Conservation (phyloP, 2,797 vertebrate species). For the Enteromius radiatus region DNA sequence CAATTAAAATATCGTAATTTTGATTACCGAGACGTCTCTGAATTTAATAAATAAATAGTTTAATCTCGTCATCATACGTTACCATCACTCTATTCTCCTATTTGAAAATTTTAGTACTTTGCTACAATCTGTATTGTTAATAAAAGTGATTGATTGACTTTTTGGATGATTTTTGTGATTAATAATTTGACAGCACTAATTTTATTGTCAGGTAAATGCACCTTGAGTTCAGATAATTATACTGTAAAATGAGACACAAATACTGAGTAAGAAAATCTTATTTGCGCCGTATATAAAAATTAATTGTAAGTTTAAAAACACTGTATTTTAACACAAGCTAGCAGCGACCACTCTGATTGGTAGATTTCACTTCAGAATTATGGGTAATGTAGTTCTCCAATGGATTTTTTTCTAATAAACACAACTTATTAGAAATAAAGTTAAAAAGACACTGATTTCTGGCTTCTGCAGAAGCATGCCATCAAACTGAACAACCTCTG, state of each 20-base stretch:
- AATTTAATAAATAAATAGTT: no score
- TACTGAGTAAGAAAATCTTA: not conserved
- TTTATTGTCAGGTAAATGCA: not conserved
- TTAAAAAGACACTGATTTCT: no score
- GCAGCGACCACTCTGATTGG: not conserved
- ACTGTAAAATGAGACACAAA: not conserved
- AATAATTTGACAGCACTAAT: no score
- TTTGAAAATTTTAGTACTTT: no score
- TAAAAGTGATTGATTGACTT: no score
- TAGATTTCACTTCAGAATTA: not conserved
- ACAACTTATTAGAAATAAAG: not conserved
- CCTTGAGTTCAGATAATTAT: not conserved
- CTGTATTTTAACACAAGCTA: not conserved
- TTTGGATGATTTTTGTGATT: no score
- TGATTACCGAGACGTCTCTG: no score
- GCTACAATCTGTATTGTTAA: no score
- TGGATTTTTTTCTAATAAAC: not conserved
- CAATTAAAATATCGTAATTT: no score
- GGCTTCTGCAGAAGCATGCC: not conserved
- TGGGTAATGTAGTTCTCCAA: constrained; percentile 6
- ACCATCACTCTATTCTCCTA: no score
- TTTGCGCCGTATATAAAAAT: not conserved
- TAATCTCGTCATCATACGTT: no score
- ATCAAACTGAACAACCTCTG: no score
- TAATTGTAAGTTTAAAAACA: not conserved